Conservation (phyloP, 2,888 invertebrate genomes). For the Metallyticus violacea region DNA sequence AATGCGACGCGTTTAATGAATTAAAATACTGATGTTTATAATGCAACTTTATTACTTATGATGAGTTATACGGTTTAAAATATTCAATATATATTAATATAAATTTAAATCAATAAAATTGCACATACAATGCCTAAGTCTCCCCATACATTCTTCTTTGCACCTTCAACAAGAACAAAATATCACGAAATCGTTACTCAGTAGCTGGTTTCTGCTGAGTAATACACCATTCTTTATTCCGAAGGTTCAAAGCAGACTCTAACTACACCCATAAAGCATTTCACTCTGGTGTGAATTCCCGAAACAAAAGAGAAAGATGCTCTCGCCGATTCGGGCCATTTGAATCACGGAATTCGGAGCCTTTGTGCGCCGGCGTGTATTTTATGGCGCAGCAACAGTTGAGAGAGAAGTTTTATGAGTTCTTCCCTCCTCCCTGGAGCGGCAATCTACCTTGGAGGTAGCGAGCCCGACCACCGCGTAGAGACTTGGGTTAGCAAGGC, state of each 20-base stretch:
- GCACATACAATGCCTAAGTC: too few species aligned
- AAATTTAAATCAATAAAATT: too few species aligned
- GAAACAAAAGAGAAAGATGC: background rate
- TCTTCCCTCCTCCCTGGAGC: background rate
- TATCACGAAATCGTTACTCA: background rate
- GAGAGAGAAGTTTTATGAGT: background rate
- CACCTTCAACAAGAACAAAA: too few species aligned
- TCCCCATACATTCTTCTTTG: too few species aligned
- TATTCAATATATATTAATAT: too few species aligned
- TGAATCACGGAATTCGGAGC: background rate
- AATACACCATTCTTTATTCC: background rate
- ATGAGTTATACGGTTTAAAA: too few species aligned
- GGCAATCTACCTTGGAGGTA: background rate
- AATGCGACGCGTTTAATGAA: too few species aligned
- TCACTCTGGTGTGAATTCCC: background rate
- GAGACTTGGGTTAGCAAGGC: background rate
- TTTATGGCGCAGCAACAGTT: background rate
- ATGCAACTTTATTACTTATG: too few species aligned
- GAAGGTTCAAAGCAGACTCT: background rate
- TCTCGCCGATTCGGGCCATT: background rate
- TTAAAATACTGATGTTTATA: too few species aligned
- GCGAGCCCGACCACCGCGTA: too few species aligned
- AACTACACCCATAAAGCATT: background rate
- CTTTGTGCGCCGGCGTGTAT: background rate
- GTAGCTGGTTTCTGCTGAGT: background rate